phyloP scores from a whole-genome alignment of 2,797 vertebrate genomes.

The Neomorphus geoffroyi region DNA sequence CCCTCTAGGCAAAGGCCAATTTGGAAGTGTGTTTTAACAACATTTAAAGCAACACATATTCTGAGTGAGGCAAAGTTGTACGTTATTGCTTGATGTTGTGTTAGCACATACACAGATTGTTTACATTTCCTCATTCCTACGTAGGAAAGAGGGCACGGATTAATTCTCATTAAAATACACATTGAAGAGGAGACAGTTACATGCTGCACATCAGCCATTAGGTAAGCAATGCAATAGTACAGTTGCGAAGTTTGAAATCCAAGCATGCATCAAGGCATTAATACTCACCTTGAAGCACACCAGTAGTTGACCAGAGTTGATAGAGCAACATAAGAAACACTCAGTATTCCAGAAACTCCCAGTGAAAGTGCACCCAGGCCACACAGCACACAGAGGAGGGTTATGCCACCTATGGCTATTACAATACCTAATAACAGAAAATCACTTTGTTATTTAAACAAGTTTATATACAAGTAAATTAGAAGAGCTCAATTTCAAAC shows the following conservation, averaged over 20 bases:
- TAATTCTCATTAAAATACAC: background rate
- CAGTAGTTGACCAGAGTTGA: slow-evolving; percentile 76
- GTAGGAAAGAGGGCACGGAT: background rate
- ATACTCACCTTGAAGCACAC: slow-evolving; percentile 70
- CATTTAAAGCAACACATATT: background rate
- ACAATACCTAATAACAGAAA: slow-evolving; percentile 72
- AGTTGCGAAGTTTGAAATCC: background rate
- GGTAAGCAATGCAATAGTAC: accelerated
- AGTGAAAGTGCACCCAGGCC: slow-evolving; percentile 76
- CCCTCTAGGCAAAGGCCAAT: background rate
- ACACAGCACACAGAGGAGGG: slow-evolving; percentile 79
- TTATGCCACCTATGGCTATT: slow-evolving; percentile 75
- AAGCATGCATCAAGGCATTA: background rate
- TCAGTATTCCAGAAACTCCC: slow-evolving; percentile 70
- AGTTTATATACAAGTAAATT: background rate
- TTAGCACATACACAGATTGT: background rate
- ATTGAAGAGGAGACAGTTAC: background rate
- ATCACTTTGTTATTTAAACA: background rate
- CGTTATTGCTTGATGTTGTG: background rate
- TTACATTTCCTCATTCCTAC: background rate
- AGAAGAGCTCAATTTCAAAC: background rate
- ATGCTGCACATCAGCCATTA: background rate
- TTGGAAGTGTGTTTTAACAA: background rate
- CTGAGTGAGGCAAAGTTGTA: background rate
- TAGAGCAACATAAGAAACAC: slow-evolving; percentile 66